These are phyloP conservation scores for Aspidiotus destructor DNA, from an alignment of 2,888 invertebrate species.

Conservation along the genomic window DNA sequence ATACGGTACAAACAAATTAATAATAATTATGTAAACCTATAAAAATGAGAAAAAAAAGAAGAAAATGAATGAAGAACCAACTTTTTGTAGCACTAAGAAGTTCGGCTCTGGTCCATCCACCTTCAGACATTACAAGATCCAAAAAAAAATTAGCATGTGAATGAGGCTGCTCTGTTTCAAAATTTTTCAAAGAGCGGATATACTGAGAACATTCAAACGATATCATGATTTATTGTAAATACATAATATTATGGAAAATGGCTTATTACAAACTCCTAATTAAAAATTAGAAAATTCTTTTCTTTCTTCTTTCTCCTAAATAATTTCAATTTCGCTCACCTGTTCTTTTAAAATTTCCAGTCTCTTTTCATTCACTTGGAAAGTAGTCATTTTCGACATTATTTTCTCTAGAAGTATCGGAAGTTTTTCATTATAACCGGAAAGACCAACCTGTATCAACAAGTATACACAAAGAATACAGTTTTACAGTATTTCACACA, in stretches of 20 bases:
- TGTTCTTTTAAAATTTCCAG: constrained; percentile 79
- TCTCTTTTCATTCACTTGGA: constrained; percentile 69
- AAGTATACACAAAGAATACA: not conserved
- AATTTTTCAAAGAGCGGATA: constrained; percentile 59
- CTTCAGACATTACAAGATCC: constrained; percentile 68
- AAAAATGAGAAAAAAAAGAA: too few relatives aligned
- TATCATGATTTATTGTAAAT: too few relatives aligned
- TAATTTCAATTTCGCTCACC: constrained; percentile 42
- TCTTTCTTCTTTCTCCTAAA: too few relatives aligned
- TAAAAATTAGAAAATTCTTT: too few relatives aligned
- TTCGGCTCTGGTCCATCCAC: constrained; percentile 83
- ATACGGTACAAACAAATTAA: too few relatives aligned
- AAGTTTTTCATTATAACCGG: constrained; percentile 87
- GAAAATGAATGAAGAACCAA: constrained; percentile 40
- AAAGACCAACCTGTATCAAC: constrained; percentile 58
- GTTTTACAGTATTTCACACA: too few relatives aligned
- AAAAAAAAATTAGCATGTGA: constrained; percentile 81
- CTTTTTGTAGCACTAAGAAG: constrained; percentile 68
- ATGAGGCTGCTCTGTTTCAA: constrained; percentile 85
- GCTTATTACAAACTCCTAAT: too few relatives aligned
- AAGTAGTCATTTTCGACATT: constrained; percentile 69
- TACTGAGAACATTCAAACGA: constrained; percentile 6
- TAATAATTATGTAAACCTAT: too few relatives aligned
- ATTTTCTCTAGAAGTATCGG: constrained; percentile 73
- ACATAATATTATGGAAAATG: too few relatives aligned